phyloP scores from a whole-genome alignment of 2,888 invertebrate genomes.

The Hirtodrosophila trivittata region DNA sequence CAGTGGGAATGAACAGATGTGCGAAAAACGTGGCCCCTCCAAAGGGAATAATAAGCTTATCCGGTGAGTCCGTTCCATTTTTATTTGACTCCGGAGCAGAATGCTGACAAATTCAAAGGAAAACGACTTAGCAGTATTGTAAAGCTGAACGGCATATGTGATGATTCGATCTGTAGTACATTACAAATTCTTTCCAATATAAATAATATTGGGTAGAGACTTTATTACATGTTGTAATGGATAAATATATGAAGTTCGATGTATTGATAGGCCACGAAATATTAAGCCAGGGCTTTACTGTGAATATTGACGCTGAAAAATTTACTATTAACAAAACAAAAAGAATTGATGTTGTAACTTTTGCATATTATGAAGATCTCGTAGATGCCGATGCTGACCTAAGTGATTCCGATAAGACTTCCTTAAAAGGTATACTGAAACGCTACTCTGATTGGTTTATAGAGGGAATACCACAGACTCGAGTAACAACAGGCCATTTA shows the following conservation, averaged over 20 bases:
- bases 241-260: slow-evolving; percentile 15
- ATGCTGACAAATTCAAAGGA: background rate
- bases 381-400: background rate
- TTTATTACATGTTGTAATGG: slow-evolving; percentile 20
- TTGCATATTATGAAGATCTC: slow-evolving; percentile 5
- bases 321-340: slow-evolving; percentile 14
- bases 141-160: no score
- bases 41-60: no score
- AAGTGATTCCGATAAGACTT: background rate
- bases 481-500: no score
- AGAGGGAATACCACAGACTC: no score
- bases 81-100: background rate
- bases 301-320: slow-evolving; percentile 14
- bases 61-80: background rate
- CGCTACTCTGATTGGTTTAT: no score
- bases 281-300: slow-evolving; percentile 5
- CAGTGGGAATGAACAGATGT: no score
- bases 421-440: slow-evolving; percentile 6
- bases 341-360: no score
- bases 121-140: slow-evolving; percentile 1
- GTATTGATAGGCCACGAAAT: slow-evolving; percentile 18
- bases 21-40: no score
- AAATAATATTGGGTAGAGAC: slow-evolving; percentile 1
- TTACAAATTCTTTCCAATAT: no score
- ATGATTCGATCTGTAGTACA: no score